Evolutionary conservation across 2,888 invertebrate genomes (phyloP), one percentile per base, ranked within the genome.

Genomic region (Balanococcus diminutus): DNA sequence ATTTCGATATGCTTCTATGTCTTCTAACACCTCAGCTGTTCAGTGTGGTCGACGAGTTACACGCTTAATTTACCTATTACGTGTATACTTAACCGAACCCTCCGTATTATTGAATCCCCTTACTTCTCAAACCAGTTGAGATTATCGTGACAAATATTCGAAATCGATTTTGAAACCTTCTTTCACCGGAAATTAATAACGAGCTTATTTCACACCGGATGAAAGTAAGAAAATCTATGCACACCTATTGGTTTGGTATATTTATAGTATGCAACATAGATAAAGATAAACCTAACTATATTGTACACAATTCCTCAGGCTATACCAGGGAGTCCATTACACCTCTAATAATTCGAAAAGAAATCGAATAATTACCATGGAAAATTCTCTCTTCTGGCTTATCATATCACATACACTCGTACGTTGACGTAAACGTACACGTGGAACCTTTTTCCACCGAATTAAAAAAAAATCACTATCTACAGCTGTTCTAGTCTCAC

Each of bases 71-170:
- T 67, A 67, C 16, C 22, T 25, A 67, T 67, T 67, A 67, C 67
- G 28, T 56, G 56, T 2, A 46, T 56, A 56, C 56, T 56, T 19
- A 56, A 56, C n/a, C n/a, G 22, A 22, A 56, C 8, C 56, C n/a
- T 51, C 51, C 16, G n/a, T 51, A n/a, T 51, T n/a, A 56, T 56
- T 56, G 22, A 22, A 22, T 56, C 56, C 56, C 56, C 46, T 4
- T 56, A 19, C 56, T 56, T 56, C 22, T 8, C 22, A 9, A 56
- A 56, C 56, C 56, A 56, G 67, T 67, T 28, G 16, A 67, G 67
- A 67, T 67, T 67, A 67, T 67, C 67, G 67, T 67, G 67, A 67
- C 67, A 67, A 67, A 67, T 67, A 67, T 67, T 67, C 28, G 67
- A 67, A 67, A 67, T 67, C 67, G 67, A 67, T 67, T 67, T 67